Base-by-base conservation (phyloP, 2,113 vertebrate genomes). In the Litocranius walleri region DNA sequence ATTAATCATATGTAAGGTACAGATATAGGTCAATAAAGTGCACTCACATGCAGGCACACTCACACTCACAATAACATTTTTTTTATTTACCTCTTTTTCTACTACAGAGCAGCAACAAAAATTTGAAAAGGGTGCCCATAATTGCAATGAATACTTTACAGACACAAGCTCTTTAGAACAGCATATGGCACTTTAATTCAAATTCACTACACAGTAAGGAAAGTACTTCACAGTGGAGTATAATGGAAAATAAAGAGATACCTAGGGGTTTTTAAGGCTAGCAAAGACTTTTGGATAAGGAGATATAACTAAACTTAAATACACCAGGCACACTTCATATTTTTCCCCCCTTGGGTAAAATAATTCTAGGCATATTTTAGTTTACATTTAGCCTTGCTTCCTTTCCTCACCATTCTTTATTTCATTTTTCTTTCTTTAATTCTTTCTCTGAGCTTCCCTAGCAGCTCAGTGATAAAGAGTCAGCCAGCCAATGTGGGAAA, bases 151-250 rank as follows among this genome's bases (percentile, higher is more conserved):
- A 94, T 40, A n/a, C 78, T 95, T 95, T 88, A 77, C 11, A 84
- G 83, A 93, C 87, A 89, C 25, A 91, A 93, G 56, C 80, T 95
- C 33, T 97, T 96, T 16, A 91, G 40, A 96, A 92, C 52, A 96
- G n/a, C 92, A 95, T 91, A 97, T 96, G 82, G 61, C 8, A 64
- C 82, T 93, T 95, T 94, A 96, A 97, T 97, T 96, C 94, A 88
- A 97, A 96, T 87, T 95, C 59, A 94, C 71, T 92, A 36, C 83
- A 95, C 62, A 50, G 17, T 95, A 93, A 94, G 40, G 15, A 90
- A 95, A 96, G 45, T 87, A 9, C 45, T 93, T 97, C 11, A 45
- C 56, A 86, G 21, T 87, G 52, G 45, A 87, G 21, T 43, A 57
- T 87, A 87, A 84, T 80, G 61, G 84, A 91, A 95, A 93, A 96